A percentile compares a stretch with the other conserved stretches of the same genome.
phyloP scores from a whole-genome alignment of 2,888 invertebrate species.

The Oxycera nigricornis region DNA sequence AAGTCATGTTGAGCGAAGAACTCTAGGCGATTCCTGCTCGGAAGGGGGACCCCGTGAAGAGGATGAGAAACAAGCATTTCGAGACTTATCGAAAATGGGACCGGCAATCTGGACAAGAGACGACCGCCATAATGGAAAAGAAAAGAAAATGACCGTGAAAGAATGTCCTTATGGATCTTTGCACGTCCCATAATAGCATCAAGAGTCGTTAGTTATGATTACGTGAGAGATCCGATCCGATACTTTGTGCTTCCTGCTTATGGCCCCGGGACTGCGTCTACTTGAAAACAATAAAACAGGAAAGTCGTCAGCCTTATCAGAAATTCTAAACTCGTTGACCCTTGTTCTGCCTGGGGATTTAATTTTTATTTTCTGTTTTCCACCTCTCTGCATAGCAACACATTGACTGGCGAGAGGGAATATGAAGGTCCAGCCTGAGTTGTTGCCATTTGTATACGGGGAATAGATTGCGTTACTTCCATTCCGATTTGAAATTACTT shows the following conservation, averaged over 20 bases:
- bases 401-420: background rate
- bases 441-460: conserved; percentile 6
- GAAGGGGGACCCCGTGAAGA: background rate
- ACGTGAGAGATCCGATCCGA: conserved; percentile 28
- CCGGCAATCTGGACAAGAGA: background rate
- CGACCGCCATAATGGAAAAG: conserved; percentile 14
- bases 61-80: background rate
- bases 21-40: background rate
- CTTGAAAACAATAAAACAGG: conserved; percentile 35
- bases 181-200: conserved; percentile 34
- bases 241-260: conserved; percentile 18
- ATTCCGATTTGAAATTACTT: conserved; percentile 26
- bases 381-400: conserved; percentile 20
- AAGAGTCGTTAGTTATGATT: conserved; percentile 38
- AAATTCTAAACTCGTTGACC: conserved; percentile 41
- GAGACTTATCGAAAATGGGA: background rate
- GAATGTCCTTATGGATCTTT: conserved; percentile 28
- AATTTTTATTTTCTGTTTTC: conserved; percentile 38
- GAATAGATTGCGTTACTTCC: conserved; percentile 2
- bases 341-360: conserved; percentile 34
- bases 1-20: background rate
- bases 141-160: conserved; percentile 36
- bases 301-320: conserved; percentile 41
- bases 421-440: background rate
- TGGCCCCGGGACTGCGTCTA: background rate